Conservation (phyloP, 2,113 vertebrate genomes). For the Myiagra hebetior region DNA sequence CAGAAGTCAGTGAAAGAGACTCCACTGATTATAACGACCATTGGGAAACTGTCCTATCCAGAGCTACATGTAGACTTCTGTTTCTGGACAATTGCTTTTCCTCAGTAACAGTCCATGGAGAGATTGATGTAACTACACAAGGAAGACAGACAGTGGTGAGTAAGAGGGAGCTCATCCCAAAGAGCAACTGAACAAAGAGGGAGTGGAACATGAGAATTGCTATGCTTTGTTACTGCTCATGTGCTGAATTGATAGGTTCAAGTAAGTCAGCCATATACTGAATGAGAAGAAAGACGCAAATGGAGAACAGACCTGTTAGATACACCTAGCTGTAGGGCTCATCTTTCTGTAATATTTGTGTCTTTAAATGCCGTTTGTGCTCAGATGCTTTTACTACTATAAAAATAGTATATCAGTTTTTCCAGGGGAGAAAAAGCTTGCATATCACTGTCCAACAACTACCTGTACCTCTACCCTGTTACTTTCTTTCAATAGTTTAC, state of each 20-base stretch:
- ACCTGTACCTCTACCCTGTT: background rate
- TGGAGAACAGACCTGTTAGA: background rate
- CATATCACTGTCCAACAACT: background rate
- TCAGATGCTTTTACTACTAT: background rate
- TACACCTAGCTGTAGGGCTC: background rate
- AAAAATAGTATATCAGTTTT: background rate
- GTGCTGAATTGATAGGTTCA: background rate
- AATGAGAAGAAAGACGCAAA: background rate
- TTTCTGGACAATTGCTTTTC: slow-evolving; percentile 43
- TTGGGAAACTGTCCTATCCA: background rate
- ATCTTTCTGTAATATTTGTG: background rate
- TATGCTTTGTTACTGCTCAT: background rate
- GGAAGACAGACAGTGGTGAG: background rate
- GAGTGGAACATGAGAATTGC: background rate
- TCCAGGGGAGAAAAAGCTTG: background rate
- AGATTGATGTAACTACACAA: background rate
- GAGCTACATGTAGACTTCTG: background rate
- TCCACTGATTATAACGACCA: background rate
- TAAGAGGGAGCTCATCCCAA: background rate
- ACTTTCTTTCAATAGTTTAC: background rate
- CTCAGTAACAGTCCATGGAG: background rate
- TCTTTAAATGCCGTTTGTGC: background rate
- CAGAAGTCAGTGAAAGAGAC: slow-evolving; percentile 3
- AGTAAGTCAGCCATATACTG: background rate
- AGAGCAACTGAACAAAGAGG: background rate